Evolutionary conservation across 2,113 vertebrate species (phyloP).

Genomic region (Salvator merianae): DNA sequence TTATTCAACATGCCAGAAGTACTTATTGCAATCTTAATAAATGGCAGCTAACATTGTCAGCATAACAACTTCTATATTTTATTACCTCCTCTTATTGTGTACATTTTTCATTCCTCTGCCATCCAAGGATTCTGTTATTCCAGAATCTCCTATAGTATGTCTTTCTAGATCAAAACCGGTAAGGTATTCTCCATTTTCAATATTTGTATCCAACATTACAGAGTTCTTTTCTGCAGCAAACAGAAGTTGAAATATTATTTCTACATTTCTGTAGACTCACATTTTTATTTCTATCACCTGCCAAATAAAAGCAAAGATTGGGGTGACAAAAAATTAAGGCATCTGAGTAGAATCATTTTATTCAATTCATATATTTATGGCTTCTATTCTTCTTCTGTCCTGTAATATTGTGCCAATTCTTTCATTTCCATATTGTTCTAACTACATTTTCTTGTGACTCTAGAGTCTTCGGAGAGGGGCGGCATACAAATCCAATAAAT

Average conservation of each 20-base stretch:
- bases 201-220: slow-evolving; percentile 3
- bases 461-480: too few species aligned
- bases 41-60: slow-evolving; percentile 27
- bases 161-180: slow-evolving; percentile 57
- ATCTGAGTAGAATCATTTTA: neutral
- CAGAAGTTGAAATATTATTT: slow-evolving; percentile 45
- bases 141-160: slow-evolving; percentile 66
- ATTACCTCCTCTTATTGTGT: slow-evolving; percentile 66
- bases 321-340: neutral
- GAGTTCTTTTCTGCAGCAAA: slow-evolving; percentile 49
- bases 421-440: neutral
- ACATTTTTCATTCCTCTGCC: slow-evolving; percentile 66
- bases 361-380: neutral
- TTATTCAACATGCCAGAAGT: slow-evolving; percentile 37
- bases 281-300: neutral
- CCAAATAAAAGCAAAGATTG: neutral
- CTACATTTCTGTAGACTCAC: neutral
- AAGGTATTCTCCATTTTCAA: slow-evolving; percentile 25
- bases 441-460: neutral
- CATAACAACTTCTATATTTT: slow-evolving; percentile 24
- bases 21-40: slow-evolving; percentile 33
- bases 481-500: too few species aligned
- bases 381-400: neutral
- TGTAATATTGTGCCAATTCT: too few species aligned
- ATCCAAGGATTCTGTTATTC: slow-evolving; percentile 66